phyloP scores from a whole-genome alignment of 2,888 invertebrate species.

The Tortricodes alternella region DNA sequence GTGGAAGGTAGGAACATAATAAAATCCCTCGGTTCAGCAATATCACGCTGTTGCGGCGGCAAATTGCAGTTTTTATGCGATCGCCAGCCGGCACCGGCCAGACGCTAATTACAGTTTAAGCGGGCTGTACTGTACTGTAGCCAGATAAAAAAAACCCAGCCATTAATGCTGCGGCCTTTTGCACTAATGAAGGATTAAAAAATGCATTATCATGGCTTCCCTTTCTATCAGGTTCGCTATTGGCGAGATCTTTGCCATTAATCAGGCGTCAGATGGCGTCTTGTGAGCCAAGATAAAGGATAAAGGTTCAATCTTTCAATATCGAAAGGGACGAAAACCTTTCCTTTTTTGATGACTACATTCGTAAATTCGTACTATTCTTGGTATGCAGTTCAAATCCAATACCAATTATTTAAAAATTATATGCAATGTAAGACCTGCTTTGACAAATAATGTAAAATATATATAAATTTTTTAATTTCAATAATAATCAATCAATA shows the following conservation, averaged over 20 bases:
- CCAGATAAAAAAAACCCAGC: slow-evolving; percentile 13
- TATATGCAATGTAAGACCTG: too few species aligned
- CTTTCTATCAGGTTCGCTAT: not conserved
- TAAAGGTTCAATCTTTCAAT: too few species aligned
- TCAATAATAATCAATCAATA: too few species aligned
- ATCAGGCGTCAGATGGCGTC: slow-evolving; percentile 8
- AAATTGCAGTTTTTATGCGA: slow-evolving; percentile 30
- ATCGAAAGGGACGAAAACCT: too few species aligned
- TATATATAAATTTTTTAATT: too few species aligned
- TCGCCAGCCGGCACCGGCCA: slow-evolving; percentile 12
- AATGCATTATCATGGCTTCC: slow-evolving; percentile 26
- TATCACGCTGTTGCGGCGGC: slow-evolving; percentile 16
- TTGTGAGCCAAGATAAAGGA: not conserved
- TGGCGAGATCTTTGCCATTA: slow-evolving; percentile 8
- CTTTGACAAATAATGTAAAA: too few species aligned
- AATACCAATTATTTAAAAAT: too few species aligned
- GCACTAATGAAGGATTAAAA: slow-evolving; percentile 30
- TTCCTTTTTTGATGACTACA: too few species aligned
- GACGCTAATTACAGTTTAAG: slow-evolving; percentile 28
- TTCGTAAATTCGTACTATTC: too few species aligned
- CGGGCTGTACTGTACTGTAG: slow-evolving; percentile 16
- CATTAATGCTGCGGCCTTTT: slow-evolving; percentile 20
- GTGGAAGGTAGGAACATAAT: slow-evolving; percentile 9
- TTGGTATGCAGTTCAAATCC: too few species aligned
- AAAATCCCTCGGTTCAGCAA: slow-evolving; percentile 10